Conservation (phyloP, 2,113 vertebrate genomes). For the Dascyllus trimaculatus region DNA sequence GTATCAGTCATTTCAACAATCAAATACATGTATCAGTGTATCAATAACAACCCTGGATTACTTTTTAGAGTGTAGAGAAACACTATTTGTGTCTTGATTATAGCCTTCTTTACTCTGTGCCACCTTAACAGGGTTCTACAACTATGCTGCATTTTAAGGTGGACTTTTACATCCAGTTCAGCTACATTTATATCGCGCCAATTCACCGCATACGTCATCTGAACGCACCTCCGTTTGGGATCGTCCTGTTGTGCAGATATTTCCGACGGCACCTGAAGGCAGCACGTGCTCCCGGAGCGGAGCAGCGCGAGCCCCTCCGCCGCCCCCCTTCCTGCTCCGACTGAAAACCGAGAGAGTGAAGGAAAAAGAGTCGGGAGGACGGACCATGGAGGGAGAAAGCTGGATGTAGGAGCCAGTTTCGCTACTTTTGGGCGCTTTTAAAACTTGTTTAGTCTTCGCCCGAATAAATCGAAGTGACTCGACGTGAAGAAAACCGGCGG, state of each 20-base stretch:
- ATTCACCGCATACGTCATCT: no score
- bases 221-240: no score
- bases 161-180: no score
- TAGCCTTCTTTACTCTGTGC: no score
- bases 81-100: no score
- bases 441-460: background rate
- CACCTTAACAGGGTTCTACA: no score
- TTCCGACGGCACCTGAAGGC: constrained; percentile 52
- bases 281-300: constrained; percentile 30
- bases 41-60: no score
- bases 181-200: no score
- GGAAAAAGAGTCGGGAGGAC: constrained; percentile 61
- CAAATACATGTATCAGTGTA: no score
- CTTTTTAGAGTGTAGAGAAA: no score
- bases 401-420: constrained; percentile 56
- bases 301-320: constrained; percentile 38
- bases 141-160: no score
- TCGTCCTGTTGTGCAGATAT: background rate
- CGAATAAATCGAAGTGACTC: background rate
- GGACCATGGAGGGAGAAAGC: constrained; percentile 75
- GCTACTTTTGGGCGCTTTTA: constrained; percentile 15
- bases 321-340: constrained; percentile 41
- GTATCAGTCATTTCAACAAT: no score
- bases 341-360: constrained; percentile 78
- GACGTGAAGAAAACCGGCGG: constrained; percentile 1